Conservation (phyloP, 53 echinoderm and acorn worm genomes). For the Glandiceps talaboti region DNA sequence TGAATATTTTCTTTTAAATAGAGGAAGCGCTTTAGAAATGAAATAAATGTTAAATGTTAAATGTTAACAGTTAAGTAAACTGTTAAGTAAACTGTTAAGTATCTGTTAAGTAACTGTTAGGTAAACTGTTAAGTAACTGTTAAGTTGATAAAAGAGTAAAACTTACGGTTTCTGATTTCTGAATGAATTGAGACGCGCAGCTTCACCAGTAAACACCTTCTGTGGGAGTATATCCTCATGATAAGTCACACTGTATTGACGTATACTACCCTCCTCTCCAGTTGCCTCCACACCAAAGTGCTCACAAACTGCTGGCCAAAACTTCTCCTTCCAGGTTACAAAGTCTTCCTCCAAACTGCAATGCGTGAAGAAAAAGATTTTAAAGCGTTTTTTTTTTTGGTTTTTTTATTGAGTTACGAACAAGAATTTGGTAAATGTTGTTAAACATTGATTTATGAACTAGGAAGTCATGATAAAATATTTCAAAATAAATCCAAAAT, state of each 20-base stretch:
- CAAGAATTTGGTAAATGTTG: too few species aligned
- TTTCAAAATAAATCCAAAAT: too few species aligned
- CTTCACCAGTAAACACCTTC: constrained; percentile 85
- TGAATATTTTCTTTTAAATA: too few species aligned
- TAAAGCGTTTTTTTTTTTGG: too few species aligned
- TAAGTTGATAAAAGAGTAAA: not conserved
- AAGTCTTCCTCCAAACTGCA: constrained; percentile 95
- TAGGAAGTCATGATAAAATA: too few species aligned
- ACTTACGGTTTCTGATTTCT: constrained; percentile 81
- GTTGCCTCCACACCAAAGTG: constrained; percentile 86
- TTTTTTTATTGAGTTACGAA: too few species aligned
- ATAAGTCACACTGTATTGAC: constrained; percentile 58
- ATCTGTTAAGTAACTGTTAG: too few species aligned
- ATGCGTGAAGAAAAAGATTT: constrained; percentile 18
- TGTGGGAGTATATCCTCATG: constrained; percentile 48
- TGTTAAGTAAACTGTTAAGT: too few species aligned
- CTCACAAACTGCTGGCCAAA: constrained; percentile 95
- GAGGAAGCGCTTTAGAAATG: too few species aligned
- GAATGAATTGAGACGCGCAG: constrained; percentile 67
- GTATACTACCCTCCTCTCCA: constrained; percentile 91
- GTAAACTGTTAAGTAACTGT: too few species aligned
- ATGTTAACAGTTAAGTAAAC: not conserved
- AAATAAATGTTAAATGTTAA: too few species aligned
- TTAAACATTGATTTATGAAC: too few species aligned
- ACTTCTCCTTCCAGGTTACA: constrained; percentile 96